Base-by-base conservation (phyloP, 2,113 vertebrate species). In the Camelus bactrianus region DNA sequence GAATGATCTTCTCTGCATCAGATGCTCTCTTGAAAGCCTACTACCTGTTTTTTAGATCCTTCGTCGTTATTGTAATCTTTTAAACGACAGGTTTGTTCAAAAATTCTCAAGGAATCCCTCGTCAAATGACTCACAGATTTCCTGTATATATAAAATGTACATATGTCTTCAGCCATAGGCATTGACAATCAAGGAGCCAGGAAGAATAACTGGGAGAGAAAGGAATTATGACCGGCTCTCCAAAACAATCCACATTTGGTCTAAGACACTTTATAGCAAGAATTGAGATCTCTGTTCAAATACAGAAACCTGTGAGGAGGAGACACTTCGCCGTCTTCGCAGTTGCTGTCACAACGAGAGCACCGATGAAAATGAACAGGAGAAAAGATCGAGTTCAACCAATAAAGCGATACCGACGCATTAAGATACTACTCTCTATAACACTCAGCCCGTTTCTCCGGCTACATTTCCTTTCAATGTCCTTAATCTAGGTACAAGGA, bases 361-460 rank as follows among this genome's bases (percentile, higher is more conserved):
- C 54, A 72, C 79, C 90, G 92, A 91, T 94, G 93, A 95, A 97
- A 97, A 92, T 91, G 96, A 96, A 76, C 75, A 75, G 93, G 83
- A 52, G 30, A 35, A 75, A 86, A 95, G 95, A 97, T 97, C 70
- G 24, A 97, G 94, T 94, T 67, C 84, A 92, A 97, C 97, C 97
- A 97, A 97, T 97, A 97, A 95, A 85, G 92, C 92, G 95, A 92
- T 98, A 93, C 67, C 87, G 95, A 93, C 97, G 96, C 96, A 97
- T 97, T 98, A 98, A 95, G 97, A 72, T 87, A 97, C 95, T 96
- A 81, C 83, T 94, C 77, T 93, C 70, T 50, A 11, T 19, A 90
- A 81, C 90, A 96, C 69, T 93, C 70, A 92, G 70, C 80, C 75
- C 3, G 4, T 90, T 91, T 50, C 83, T 91, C 24, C 8, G 16